Evolutionary conservation across 1,140 invertebrate genomes (phyloP), one percentile per base, ranked within the genome.

Genomic region (Mesaphorura yosii): DNA sequence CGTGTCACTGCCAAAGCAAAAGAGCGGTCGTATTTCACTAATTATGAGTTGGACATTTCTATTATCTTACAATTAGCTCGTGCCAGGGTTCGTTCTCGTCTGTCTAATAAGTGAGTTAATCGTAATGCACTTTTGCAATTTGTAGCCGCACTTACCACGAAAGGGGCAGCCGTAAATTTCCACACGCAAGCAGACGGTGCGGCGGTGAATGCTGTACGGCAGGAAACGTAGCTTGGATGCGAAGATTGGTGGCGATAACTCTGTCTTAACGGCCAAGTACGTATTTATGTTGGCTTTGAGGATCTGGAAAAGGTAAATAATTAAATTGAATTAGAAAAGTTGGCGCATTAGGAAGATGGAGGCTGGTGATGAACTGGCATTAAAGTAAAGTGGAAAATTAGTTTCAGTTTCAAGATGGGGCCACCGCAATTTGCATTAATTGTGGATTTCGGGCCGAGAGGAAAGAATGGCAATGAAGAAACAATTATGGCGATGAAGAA

Each of bases 171-270:
- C 83, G 66, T 82, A 81, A 25, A 88, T 65, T 68, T 88, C 84
- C 4, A 86, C 80, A 59, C 84, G 68, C 76, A 88, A 79, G 69
- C 84, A 88, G 38, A 86, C 81, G 1, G 81, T 84, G 48, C 84
- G 72, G 45, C 75, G 74, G 65, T 84, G 77, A 63, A 76, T 73
- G 59, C 80, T 83, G 71, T 80, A 83, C 2, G 85, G 84, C 39
- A 84, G 72, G 66, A 88, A 79, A 37, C 84, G 72, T 48, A 88
- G 73, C 67, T 79, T 79, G 64, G 74, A 79, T 4, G 82, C 84
- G 69, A 83, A 78, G 50, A 84, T 72, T 29, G 83, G 81, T 19
- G 79, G 80, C 19, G 19, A 17, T 7, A 48, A 69, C 22, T 67
- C 56, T 29, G 41, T 57, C 38, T 71, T 64, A 20, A 68, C 68